These are phyloP conservation scores for Chlorops oryzae DNA, from an alignment of 1,140 invertebrate genomes.

Conservation along the genomic window DNA sequence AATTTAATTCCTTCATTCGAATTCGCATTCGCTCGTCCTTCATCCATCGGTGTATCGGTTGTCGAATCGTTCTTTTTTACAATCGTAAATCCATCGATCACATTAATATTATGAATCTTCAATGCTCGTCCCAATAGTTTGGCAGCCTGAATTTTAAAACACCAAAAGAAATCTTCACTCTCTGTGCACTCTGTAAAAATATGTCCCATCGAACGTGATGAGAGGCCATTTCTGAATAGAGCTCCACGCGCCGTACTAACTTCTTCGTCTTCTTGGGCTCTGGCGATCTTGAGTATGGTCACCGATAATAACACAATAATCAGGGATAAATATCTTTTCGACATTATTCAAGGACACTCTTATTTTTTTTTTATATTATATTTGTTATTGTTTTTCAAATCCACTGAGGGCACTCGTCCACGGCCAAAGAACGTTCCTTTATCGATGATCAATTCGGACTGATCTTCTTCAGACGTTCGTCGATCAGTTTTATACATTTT, in stretches of 20 bases:
- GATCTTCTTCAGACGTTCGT: constrained; percentile 36
- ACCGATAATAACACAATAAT: constrained; percentile 21
- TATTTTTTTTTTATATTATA: no score
- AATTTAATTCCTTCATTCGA: constrained; percentile 49
- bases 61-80: constrained; percentile 44
- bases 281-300: no score
- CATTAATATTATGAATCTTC: constrained; percentile 55
- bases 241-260: constrained; percentile 6
- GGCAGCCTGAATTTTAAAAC: constrained; percentile 60
- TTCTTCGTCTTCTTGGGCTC: no score
- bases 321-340: no score
- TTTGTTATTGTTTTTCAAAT: no score
- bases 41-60: constrained; percentile 15
- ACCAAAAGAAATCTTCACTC: constrained; percentile 58
- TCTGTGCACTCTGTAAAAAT: constrained; percentile 58
- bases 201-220: constrained; percentile 48
- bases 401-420: neutral
- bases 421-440: no score
- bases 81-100: constrained; percentile 57
- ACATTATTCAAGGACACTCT: no score
- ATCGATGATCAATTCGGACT: no score
- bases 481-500: constrained; percentile 45
- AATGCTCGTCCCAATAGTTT: constrained; percentile 59
- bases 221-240: constrained; percentile 26
- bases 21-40: neutral